phyloP scores from a whole-genome alignment of 37 sponge, comb jelly and placozoan genomes.

The Aplysina aerophoba region DNA sequence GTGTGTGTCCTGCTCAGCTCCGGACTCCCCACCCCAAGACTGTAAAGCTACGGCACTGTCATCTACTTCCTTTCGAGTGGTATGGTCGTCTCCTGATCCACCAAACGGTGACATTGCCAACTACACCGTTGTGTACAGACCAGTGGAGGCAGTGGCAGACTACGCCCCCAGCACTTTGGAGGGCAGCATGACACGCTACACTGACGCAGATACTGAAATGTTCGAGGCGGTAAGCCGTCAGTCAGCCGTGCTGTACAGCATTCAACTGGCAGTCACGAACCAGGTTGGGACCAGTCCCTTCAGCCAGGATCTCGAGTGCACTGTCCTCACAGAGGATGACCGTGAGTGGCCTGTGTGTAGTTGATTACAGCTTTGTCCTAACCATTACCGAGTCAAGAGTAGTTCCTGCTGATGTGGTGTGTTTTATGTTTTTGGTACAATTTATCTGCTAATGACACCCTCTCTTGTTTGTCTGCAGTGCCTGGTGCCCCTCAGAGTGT shows the following conservation, averaged over 20 bases:
- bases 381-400: neutral
- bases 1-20: conserved; percentile 38
- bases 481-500: conserved; percentile 28
- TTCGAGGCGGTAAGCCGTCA: neutral
- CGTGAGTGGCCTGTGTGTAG: neutral
- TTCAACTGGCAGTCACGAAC: conserved; percentile 37
- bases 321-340: neutral
- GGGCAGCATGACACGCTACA: neutral
- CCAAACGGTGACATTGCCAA: conserved; percentile 40
- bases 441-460: neutral
- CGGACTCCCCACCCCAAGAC: conserved; percentile 24
- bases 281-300: conserved; percentile 25
- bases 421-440: neutral
- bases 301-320: neutral
- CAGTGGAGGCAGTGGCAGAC: conserved; percentile 7
- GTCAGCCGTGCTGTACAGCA: conserved; percentile 25
- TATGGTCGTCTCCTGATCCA: conserved; percentile 29
- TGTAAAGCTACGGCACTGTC: neutral
- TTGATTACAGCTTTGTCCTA: neutral
- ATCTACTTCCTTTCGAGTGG: conserved; percentile 20
- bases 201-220: neutral
- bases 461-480: conserved; percentile 20
- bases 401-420: neutral
- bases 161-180: neutral
- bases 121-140: conserved; percentile 38